These are phyloP conservation scores for Akabosia matsudoensis DNA, from an alignment of 1,140 invertebrate species.

Conservation along the genomic window DNA sequence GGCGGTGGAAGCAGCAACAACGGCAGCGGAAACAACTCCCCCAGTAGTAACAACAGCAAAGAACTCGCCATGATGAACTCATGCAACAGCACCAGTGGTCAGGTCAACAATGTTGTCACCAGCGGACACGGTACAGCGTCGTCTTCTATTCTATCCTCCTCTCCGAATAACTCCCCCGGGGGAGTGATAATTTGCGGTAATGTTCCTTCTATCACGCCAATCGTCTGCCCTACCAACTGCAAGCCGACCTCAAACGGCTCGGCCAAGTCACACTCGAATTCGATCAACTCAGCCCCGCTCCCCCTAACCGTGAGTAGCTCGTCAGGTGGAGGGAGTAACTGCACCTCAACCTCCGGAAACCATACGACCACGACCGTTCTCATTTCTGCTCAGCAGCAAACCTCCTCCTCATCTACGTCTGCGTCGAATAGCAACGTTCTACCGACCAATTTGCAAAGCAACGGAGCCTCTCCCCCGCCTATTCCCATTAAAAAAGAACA, in stretches of 20 bases:
- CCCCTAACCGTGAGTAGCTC: not conserved
- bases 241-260: slow-evolving; percentile 8
- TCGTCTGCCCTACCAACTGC: not conserved
- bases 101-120: not conserved
- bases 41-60: slow-evolving; percentile 1
- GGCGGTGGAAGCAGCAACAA: not conserved
- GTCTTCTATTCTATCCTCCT: not conserved
- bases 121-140: not conserved
- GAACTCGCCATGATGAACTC: not conserved
- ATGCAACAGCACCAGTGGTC: not conserved
- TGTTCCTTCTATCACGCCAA: not conserved
- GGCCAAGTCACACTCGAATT: not conserved
- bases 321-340: not conserved
- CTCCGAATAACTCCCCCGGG: not conserved
- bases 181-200: not conserved
- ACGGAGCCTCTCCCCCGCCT: slow-evolving; percentile 36
- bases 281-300: not conserved
- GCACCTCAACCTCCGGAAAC: not conserved
- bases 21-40: not conserved
- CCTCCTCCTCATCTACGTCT: slow-evolving; percentile 26
- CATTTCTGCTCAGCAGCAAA: not conserved
- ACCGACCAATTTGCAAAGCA: slow-evolving; percentile 1
- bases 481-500: slow-evolving; percentile 47
- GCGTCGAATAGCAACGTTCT: not conserved
- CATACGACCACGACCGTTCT: not conserved